Percentiles rank a stretch among this genome's conserved stretches.
Evolutionary conservation across 2,113 vertebrate genomes (phyloP).

Genomic region (Morone saxatilis): DNA sequence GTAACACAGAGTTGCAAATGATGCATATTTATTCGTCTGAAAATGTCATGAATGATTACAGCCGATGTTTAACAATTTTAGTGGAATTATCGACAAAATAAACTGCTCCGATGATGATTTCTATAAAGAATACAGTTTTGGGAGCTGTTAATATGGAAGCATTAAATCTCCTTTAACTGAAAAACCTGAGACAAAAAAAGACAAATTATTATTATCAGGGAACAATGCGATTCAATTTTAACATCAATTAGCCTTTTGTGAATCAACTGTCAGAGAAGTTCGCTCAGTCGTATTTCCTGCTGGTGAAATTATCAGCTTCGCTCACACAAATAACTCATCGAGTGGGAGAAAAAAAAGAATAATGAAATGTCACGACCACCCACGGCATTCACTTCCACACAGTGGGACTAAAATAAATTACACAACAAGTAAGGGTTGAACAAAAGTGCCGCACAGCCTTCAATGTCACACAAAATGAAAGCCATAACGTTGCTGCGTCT

Average conservation of each 20-base stretch:
- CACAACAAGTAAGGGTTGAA: background rate
- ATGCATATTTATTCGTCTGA: background rate
- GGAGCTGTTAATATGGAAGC: background rate
- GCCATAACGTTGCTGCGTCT: background rate
- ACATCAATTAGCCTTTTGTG: conserved; percentile 33
- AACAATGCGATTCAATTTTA: background rate
- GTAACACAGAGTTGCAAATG: background rate
- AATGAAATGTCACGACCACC: conserved; percentile 68
- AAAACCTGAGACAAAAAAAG: background rate
- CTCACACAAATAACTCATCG: conserved; percentile 26
- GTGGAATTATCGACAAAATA: background rate
- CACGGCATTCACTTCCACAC: conserved; percentile 8
- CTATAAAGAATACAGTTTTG: background rate
- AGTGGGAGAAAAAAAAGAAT: background rate
- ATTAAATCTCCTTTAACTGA: background rate
- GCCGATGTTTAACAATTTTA: background rate
- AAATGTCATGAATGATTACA: background rate
- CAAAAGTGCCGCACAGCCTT: background rate
- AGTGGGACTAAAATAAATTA: background rate
- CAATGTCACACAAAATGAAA: background rate
- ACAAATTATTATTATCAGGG: background rate
- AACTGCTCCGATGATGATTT: background rate
- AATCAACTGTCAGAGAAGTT: conserved; percentile 1
- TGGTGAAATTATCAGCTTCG: conserved; percentile 10
- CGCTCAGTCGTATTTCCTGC: conserved; percentile 1